These are phyloP conservation scores for Mesorhabditis spiculigera DNA, from an alignment of 2,888 invertebrate species.

Conservation along the genomic window DNA sequence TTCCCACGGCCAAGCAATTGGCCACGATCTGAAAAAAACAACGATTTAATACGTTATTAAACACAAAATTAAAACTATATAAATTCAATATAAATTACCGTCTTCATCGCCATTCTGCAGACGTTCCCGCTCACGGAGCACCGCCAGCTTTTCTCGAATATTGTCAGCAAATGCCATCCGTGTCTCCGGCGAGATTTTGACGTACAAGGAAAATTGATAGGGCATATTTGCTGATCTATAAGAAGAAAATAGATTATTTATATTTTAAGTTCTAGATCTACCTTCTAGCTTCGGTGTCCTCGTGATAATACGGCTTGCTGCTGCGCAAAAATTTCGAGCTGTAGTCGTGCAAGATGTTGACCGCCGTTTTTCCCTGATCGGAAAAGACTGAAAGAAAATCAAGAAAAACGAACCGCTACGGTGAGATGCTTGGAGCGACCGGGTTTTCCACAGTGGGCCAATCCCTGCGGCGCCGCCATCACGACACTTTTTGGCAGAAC, in stretches of 20 bases:
- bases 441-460: background rate
- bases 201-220: background rate
- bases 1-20: background rate
- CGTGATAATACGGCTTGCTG: background rate
- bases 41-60: too few relatives aligned
- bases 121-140: background rate
- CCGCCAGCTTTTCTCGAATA: background rate
- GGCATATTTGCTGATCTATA: background rate
- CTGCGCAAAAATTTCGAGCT: background rate
- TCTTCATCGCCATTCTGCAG: background rate
- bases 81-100: too few relatives aligned
- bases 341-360: constrained; percentile 1
- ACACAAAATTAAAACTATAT: too few relatives aligned
- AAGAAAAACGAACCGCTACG: background rate
- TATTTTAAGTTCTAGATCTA: background rate
- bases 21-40: background rate
- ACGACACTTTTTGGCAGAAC: background rate
- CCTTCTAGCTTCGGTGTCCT: too few relatives aligned
- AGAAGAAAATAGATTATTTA: background rate
- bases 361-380: background rate
- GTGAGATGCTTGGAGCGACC: background rate
- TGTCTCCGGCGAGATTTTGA: background rate
- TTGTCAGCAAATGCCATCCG: background rate
- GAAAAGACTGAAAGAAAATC: background rate
- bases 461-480: background rate